Percentiles rank a stretch among this genome's conserved stretches.
Evolutionary conservation across 2,888 invertebrate species (phyloP).

Genomic region (Sisyra terminalis): DNA sequence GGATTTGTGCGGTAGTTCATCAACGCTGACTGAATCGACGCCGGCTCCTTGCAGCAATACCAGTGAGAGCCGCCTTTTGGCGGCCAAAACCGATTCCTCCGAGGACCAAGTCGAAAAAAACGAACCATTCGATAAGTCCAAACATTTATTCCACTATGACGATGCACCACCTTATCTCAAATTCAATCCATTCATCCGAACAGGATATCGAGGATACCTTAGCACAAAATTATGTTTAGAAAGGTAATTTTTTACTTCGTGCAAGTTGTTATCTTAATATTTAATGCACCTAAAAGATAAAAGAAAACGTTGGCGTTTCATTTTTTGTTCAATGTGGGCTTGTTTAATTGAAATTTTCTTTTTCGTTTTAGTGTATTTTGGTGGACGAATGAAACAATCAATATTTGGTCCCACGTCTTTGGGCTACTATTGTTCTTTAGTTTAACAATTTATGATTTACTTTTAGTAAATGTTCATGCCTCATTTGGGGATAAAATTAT

Average conservation of each 20-base stretch:
- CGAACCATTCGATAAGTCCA: conserved; percentile 18
- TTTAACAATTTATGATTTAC: conserved; percentile 69
- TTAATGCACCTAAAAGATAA: background rate
- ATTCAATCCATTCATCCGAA: conserved; percentile 71
- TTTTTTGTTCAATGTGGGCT: too few relatives aligned
- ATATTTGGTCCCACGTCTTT: conserved; percentile 93
- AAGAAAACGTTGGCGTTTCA: too few relatives aligned
- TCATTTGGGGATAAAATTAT: conserved; percentile 70
- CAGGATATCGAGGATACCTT: conserved; percentile 71
- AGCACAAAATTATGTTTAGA: conserved; percentile 72
- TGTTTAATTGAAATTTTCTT: conserved; percentile 2
- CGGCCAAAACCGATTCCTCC: background rate
- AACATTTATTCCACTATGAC: conserved; percentile 26
- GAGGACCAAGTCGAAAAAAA: conserved; percentile 4
- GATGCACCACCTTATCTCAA: conserved; percentile 68
- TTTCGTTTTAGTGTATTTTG: conserved; percentile 62
- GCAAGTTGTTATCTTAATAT: too few relatives aligned
- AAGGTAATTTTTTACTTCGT: conserved; percentile 42
- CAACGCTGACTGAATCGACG: too few relatives aligned
- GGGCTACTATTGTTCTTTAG: conserved; percentile 71
- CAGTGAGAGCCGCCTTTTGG: too few relatives aligned
- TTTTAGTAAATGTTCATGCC: conserved; percentile 62
- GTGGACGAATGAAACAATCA: conserved; percentile 96
- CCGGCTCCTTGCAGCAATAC: too few relatives aligned
- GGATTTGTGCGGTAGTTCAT: background rate